Evolutionary conservation across 2,797 vertebrate genomes (phyloP).

Genomic region (Sciurus carolinensis): DNA sequence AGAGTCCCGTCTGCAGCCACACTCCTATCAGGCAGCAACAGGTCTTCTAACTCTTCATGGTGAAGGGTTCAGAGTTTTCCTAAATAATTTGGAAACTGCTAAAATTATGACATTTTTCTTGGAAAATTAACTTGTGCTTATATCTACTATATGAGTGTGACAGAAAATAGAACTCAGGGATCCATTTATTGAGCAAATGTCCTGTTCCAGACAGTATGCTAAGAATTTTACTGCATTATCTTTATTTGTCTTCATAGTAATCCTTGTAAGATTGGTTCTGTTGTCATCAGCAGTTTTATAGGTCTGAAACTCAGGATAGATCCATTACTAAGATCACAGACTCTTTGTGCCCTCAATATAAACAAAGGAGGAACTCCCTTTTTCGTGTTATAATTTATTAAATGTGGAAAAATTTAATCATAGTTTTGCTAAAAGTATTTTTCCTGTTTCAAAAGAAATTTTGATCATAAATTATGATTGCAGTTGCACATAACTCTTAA

Average conservation of each 20-base stretch:
- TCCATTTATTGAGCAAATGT: background rate
- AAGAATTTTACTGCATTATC: background rate
- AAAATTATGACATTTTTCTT: background rate
- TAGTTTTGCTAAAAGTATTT: background rate
- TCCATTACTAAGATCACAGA: background rate
- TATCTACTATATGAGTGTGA: background rate
- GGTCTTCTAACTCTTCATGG: background rate
- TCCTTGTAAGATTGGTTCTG: no score
- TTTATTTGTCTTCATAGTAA: background rate
- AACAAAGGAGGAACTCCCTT: background rate
- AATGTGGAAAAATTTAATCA: background rate
- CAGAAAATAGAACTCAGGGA: background rate
- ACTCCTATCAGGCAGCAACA: accelerated
- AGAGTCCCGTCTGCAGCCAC: accelerated
- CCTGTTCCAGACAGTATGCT: accelerated
- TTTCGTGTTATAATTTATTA: background rate
- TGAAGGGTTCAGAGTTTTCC: background rate
- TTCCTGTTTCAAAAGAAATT: background rate
- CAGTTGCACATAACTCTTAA: background rate
- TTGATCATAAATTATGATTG: background rate
- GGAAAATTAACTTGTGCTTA: background rate
- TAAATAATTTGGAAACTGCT: background rate
- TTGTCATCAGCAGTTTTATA: no score
- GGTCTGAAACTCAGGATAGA: background rate
- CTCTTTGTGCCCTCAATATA: background rate